These are phyloP conservation scores for Plemyria rubiginata DNA, from an alignment of 2,888 invertebrate genomes.

Conservation along the genomic window DNA sequence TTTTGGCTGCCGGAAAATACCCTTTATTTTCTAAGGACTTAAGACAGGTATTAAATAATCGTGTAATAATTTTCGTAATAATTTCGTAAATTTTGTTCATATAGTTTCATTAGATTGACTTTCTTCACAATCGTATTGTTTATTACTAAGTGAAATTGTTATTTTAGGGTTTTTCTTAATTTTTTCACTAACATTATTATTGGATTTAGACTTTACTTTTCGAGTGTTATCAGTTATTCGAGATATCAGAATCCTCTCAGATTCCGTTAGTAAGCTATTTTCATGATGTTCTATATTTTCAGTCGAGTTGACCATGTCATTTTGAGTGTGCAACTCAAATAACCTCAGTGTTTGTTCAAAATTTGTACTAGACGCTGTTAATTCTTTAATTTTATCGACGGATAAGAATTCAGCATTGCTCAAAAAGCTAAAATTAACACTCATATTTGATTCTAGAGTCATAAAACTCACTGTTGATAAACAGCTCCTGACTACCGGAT, in stretches of 20 bases:
- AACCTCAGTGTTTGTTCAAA: constrained; percentile 19
- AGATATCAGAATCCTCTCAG: constrained; percentile 19
- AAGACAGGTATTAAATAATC: background rate
- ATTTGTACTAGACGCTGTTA: constrained; percentile 5
- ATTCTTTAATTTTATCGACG: constrained; percentile 16
- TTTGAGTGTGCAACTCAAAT: constrained; percentile 8
- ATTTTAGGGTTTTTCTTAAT: constrained; percentile 8
- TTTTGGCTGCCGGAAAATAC: constrained; percentile 16
- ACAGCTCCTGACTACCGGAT: constrained; percentile 10
- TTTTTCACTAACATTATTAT: constrained; percentile 8
- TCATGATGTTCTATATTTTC: constrained; percentile 5
- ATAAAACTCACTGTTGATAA: constrained; percentile 17
- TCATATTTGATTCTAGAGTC: background rate
- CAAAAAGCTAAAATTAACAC: constrained; percentile 5
- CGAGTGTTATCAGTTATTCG: constrained; percentile 7
- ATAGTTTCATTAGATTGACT: background rate
- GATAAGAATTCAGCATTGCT: constrained; percentile 1
- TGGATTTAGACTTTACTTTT: constrained; percentile 13
- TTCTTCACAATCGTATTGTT: constrained; percentile 9
- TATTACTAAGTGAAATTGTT: constrained; percentile 12
- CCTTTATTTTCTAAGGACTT: constrained; percentile 17
- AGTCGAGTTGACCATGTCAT: background rate
- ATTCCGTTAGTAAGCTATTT: constrained; percentile 19
- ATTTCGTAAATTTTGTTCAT: background rate
- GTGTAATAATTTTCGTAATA: background rate